Evolutionary conservation across 2,113 vertebrate genomes (phyloP), one percentile per base, ranked within the genome.

Genomic region (Geococcyx californianus): DNA sequence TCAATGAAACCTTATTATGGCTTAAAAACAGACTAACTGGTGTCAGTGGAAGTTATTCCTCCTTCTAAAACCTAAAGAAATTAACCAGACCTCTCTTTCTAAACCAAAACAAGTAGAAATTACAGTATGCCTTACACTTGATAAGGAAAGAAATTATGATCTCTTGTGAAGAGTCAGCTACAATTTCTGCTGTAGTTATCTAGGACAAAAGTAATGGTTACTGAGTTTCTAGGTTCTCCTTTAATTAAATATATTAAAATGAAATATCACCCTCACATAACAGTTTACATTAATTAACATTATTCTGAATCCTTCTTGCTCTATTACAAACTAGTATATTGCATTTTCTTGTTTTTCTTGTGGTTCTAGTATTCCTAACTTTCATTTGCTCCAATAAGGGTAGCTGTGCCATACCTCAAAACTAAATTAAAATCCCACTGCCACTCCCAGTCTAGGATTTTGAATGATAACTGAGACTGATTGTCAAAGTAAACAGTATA

Each of bases 11-110:
- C 34, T 31, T 89, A 36, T 63, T 87, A 79, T 64, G 52, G 79
- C 67, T 95, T 95, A 75, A 94, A 96, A 94, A 77, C 64, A 75
- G 85, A 59, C 89, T 84, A 96, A 96, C 90, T 84, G 34, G 60
- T 89, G 87, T 86, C 76, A 87, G 52, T 88, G 66, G 68, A 91
- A 93, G 64, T 91, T 82, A 68, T 88, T 85, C 36, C 51, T 80
- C 45, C 58, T 93, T 80, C 63, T 70, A 64, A 92, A 95, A 81
- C 31, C 45, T 68, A 52, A 94, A 93, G 31, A 33, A 85, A 58
- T 91, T 74, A 88, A 89, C 24, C 47, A 91, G 56, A 58, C 7
- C 23, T 67, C 38, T 81, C 12, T 62, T 62, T 93, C 51, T 70
- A 79, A 89, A 90, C 49, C 74, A 87, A 94, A 97, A 80, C 62